Conservation (phyloP, 2,113 vertebrate genomes). For the Dolichallabes microphthalmus region DNA sequence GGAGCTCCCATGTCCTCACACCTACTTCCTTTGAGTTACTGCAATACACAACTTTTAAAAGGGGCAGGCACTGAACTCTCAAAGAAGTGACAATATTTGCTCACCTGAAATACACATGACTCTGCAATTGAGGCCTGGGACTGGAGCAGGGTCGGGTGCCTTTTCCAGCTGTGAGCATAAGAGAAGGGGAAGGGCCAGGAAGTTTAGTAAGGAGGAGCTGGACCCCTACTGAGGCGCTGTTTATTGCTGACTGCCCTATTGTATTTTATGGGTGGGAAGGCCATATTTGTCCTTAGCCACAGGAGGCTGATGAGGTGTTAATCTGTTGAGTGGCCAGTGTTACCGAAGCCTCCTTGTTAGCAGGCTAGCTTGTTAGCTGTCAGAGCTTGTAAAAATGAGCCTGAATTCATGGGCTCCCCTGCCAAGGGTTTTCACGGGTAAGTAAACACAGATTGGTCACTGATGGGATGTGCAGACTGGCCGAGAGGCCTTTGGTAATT, state of each 20-base stretch:
- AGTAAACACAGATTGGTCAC: conserved; percentile 79
- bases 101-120: conserved; percentile 82
- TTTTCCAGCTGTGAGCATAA: conserved; percentile 73
- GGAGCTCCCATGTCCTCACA: conserved; percentile 67
- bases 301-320: conserved; percentile 92
- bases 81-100: conserved; percentile 88
- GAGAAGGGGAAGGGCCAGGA: conserved; percentile 76
- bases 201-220: conserved; percentile 66
- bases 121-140: conserved; percentile 65
- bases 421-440: conserved; percentile 69
- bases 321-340: conserved; percentile 71
- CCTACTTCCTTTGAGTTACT: conserved; percentile 67
- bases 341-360: conserved; percentile 73
- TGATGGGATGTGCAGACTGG: conserved; percentile 62
- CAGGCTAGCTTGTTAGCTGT: conserved; percentile 69
- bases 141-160: conserved; percentile 40
- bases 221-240: conserved; percentile 71
- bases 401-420: conserved; percentile 71
- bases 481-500: conserved; percentile 59
- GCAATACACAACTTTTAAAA: conserved; percentile 79
- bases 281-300: conserved; percentile 83
- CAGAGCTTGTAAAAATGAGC: conserved; percentile 67
- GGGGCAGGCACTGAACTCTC: conserved; percentile 75
- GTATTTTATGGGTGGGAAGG: conserved; percentile 78
- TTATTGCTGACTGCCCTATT: conserved; percentile 79